A percentile compares a stretch with the other conserved stretches of the same genome.
phyloP scores from a whole-genome alignment of 2,113 vertebrate species.

The Lasiurus borealis region DNA sequence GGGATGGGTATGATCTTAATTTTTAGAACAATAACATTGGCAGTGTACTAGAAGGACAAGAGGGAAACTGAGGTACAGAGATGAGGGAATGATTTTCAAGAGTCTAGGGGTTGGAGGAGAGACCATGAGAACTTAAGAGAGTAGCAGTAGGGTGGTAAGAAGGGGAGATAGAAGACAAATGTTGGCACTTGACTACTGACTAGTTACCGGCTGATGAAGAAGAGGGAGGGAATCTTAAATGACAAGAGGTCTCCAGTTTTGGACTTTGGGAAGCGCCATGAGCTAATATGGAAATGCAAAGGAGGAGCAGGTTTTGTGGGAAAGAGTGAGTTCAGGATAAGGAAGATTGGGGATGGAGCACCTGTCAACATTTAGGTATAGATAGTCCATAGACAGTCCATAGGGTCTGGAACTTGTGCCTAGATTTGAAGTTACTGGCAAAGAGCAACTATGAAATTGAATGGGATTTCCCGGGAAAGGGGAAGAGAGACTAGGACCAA shows the following conservation, averaged over 20 bases:
- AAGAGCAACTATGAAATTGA: neutral
- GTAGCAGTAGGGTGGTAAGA: neutral
- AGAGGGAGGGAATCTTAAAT: neutral
- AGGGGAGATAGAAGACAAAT: neutral
- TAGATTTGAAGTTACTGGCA: neutral
- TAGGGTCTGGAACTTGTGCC: neutral
- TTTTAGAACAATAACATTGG: constrained; percentile 6
- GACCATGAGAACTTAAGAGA: neutral
- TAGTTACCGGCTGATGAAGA: neutral
- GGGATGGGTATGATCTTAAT: neutral
- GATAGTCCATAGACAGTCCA: neutral
- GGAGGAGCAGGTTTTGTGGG: neutral
- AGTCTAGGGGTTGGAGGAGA: neutral
- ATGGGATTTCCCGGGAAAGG: neutral
- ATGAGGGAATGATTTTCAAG: neutral
- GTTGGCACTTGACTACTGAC: neutral
- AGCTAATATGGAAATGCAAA: neutral
- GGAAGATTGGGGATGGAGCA: neutral
- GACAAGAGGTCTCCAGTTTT: neutral
- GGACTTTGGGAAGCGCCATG: neutral
- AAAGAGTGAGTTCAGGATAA: neutral
- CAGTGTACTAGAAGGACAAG: neutral
- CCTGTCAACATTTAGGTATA: neutral
- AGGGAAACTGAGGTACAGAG: neutral
- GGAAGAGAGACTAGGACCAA: neutral